These are phyloP conservation scores for Lacanobia oleracea DNA, from an alignment of 2,888 invertebrate genomes.

Conservation along the genomic window DNA sequence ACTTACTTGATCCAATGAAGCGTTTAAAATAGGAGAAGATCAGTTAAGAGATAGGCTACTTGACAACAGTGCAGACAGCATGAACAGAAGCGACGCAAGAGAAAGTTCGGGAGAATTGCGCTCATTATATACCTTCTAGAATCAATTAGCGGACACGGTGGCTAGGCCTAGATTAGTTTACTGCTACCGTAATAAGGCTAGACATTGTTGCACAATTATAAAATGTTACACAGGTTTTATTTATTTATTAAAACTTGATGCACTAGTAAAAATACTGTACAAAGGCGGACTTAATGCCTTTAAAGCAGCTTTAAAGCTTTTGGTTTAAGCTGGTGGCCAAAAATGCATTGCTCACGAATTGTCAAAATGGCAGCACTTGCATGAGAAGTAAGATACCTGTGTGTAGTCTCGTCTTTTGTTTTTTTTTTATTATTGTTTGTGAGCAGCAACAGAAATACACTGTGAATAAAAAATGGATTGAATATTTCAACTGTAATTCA, in stretches of 20 bases:
- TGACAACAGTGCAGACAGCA: conserved; percentile 20
- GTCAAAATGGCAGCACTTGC: neutral
- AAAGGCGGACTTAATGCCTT: too few relatives aligned
- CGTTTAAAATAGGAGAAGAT: conserved; percentile 30
- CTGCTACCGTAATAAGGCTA: neutral
- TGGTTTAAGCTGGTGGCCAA: neutral
- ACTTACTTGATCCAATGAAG: conserved; percentile 45
- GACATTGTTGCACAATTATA: conserved; percentile 19
- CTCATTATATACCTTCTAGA: conserved; percentile 5
- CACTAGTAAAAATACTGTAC: too few relatives aligned
- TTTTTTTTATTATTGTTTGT: too few relatives aligned
- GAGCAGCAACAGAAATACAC: too few relatives aligned
- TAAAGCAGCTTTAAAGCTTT: too few relatives aligned
- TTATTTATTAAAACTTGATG: too few relatives aligned
- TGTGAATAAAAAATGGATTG: too few relatives aligned
- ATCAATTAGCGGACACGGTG: conserved; percentile 33
- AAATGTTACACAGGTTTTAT: neutral
- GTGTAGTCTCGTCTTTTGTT: too few relatives aligned
- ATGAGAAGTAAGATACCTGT: neutral
- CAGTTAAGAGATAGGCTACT: conserved; percentile 3
- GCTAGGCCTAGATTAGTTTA: conserved; percentile 8
- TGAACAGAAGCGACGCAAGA: conserved; percentile 34
- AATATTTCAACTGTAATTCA: too few relatives aligned
- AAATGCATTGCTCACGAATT: neutral
- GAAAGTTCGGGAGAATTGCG: conserved; percentile 46